These are phyloP conservation scores for Pachydiplax longipennis DNA, from an alignment of 2,888 invertebrate genomes.

Conservation along the genomic window DNA sequence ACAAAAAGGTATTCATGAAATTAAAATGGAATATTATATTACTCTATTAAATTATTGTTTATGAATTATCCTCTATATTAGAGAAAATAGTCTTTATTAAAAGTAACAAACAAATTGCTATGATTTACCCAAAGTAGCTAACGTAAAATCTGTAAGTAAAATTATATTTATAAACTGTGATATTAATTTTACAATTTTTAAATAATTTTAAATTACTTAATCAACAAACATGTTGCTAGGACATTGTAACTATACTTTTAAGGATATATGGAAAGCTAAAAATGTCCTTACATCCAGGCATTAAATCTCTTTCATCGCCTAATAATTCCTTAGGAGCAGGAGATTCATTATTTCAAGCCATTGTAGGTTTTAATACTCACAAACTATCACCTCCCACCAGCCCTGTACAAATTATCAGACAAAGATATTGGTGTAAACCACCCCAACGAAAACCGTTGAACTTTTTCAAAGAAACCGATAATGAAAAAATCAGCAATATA, in stretches of 20 bases:
- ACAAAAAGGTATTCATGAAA: no score
- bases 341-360: slow-evolving; percentile 3
- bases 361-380: not conserved
- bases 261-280: not conserved
- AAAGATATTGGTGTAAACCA: not conserved
- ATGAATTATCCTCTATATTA: not conserved
- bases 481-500: not conserved
- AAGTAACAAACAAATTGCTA: not conserved
- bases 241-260: not conserved
- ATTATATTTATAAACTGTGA: not conserved
- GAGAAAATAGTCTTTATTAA: no score
- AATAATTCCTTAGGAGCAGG: slow-evolving; percentile 10
- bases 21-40: no score
- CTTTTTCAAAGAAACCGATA: not conserved
- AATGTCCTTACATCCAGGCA: not conserved
- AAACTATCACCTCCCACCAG: not conserved
- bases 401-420: slow-evolving; percentile 1
- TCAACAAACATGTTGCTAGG: not conserved
- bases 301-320: not conserved
- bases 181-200: not conserved
- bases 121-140: no score
- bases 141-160: not conserved
- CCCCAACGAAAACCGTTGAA: not conserved
- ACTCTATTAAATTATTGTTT: no score
- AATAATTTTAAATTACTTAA: not conserved